Percentiles rank a stretch among this genome's conserved stretches.
phyloP scores from a whole-genome alignment of 2,888 invertebrate species.

The Junonia oenone region DNA sequence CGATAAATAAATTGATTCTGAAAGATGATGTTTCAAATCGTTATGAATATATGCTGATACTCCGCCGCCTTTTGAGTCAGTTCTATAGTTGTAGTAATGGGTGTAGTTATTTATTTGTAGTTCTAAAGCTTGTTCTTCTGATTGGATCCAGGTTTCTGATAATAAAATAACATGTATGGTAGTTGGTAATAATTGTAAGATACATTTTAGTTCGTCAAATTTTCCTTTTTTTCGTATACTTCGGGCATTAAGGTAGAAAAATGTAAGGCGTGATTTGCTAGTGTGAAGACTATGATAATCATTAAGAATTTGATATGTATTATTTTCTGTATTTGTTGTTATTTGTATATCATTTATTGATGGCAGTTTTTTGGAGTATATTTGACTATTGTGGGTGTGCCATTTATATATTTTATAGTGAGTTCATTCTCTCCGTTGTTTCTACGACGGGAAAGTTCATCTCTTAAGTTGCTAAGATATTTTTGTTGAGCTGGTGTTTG shows the following conservation, averaged over 20 bases:
- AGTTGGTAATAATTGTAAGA: neutral
- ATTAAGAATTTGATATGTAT: neutral
- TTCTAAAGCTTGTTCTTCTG: constrained; percentile 2
- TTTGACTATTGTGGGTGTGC: neutral
- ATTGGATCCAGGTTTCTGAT: constrained; percentile 8
- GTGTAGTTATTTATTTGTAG: constrained; percentile 13
- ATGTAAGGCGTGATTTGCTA: neutral
- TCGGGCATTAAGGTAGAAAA: constrained; percentile 5
- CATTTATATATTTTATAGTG: constrained; percentile 3
- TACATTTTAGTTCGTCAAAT: too few relatives aligned
- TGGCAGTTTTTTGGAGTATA: neutral
- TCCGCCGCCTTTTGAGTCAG: constrained; percentile 29
- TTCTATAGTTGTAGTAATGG: constrained; percentile 31
- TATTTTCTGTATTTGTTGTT: too few relatives aligned
- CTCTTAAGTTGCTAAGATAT: neutral
- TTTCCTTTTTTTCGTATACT: too few relatives aligned
- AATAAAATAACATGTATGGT: constrained; percentile 1
- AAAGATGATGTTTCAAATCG: constrained; percentile 22
- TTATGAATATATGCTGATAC: too few relatives aligned
- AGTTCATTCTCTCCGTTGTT: constrained; percentile 5
- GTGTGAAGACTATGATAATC: neutral
- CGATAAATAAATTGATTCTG: constrained; percentile 17
- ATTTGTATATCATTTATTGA: neutral
- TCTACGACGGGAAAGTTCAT: neutral
- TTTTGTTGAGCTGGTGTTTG: neutral